A percentile compares a stretch with the other conserved stretches of the same genome.
Conservation (phyloP, 2,888 invertebrate species). For the Epistrophella euchroma region DNA sequence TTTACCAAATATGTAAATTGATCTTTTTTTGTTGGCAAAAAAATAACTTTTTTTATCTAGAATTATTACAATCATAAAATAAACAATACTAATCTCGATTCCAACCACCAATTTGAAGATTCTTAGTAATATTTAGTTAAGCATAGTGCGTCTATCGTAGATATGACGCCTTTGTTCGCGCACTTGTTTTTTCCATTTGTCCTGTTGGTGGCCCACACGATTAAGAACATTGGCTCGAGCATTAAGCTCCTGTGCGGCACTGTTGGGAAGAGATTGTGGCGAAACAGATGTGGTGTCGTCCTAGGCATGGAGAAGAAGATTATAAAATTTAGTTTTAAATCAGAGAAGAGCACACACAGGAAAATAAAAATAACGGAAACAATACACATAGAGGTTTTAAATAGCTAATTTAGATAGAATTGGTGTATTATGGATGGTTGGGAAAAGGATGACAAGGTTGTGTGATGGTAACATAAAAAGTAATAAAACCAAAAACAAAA, state of each 20-base stretch:
- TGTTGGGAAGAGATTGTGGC: conserved; percentile 83
- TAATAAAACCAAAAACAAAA: conserved; percentile 77
- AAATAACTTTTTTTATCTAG: conserved; percentile 39
- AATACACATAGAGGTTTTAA: conserved; percentile 23
- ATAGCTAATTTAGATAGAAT: conserved; percentile 1
- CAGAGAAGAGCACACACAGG: conserved; percentile 8
- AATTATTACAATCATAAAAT: conserved; percentile 52
- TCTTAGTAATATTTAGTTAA: conserved; percentile 88
- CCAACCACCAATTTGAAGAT: not conserved
- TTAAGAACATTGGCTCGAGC: conserved; percentile 92
- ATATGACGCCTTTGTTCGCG: conserved; percentile 93
- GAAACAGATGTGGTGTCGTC: conserved; percentile 86
- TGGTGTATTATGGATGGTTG: conserved; percentile 47
- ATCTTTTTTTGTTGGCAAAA: conserved; percentile 31
- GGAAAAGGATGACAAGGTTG: conserved; percentile 35
- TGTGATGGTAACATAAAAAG: conserved; percentile 44
- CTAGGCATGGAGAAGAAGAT: conserved; percentile 77
- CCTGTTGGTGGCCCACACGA: conserved; percentile 97
- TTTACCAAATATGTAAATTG: conserved; percentile 35
- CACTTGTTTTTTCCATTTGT: conserved; percentile 98
- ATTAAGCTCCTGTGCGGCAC: conserved; percentile 89
- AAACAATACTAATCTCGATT: conserved; percentile 13
- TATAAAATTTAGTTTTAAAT: conserved; percentile 50
- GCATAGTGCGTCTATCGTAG: conserved; percentile 98
- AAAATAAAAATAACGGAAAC: conserved; percentile 15